phyloP scores from a whole-genome alignment of 1,140 invertebrate genomes.

The Hirudo medicinalis region DNA sequence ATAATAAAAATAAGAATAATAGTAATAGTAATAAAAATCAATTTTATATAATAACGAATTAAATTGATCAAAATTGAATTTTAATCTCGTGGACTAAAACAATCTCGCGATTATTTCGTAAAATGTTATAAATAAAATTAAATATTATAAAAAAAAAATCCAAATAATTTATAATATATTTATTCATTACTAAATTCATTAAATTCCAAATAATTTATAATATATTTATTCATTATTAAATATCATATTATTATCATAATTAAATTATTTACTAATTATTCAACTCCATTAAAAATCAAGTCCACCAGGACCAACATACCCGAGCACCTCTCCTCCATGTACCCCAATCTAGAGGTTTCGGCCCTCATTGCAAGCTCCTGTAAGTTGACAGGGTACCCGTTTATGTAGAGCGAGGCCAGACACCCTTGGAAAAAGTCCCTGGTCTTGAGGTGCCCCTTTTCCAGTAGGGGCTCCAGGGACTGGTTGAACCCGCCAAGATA shows the following conservation, averaged over 20 bases:
- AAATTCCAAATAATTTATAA: not conserved
- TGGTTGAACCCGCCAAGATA: not conserved
- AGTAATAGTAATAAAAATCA: too few relatives aligned
- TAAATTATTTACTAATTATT: not conserved
- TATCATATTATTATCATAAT: not conserved
- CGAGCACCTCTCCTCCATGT: not conserved
- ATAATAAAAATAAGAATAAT: too few relatives aligned
- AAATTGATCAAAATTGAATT: too few relatives aligned
- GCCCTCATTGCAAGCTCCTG: not conserved
- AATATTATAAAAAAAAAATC: too few relatives aligned
- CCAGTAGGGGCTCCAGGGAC: not conserved
- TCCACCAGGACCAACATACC: not conserved
- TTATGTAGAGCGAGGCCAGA: conserved; percentile 1
- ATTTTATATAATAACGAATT: too few relatives aligned
- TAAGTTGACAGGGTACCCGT: not conserved
- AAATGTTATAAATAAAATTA: too few relatives aligned
- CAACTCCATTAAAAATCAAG: not conserved
- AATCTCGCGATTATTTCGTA: too few relatives aligned
- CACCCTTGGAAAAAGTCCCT: not conserved
- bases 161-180: too few relatives aligned
- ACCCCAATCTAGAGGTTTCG: not conserved
- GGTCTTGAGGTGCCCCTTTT: not conserved
- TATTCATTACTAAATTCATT: too few relatives aligned
- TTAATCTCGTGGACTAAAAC: too few relatives aligned
- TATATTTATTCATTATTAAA: not conserved